Conservation (phyloP, 2,888 invertebrate genomes). For the Biston stratarius region DNA sequence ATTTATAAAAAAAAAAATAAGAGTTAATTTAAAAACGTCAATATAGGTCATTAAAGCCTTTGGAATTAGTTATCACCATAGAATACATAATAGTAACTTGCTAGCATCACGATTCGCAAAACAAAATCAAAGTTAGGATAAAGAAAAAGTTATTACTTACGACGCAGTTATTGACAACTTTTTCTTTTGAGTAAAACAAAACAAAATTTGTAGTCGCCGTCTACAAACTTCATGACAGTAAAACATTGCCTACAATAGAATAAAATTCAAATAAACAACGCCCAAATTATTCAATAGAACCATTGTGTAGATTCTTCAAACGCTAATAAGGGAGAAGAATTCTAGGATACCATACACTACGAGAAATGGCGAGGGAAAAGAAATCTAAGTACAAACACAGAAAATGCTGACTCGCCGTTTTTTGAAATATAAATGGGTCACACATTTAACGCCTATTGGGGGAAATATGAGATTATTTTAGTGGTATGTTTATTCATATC, state of each 20-base stretch:
- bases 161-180: neutral
- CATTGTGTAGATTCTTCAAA: slow-evolving; percentile 9
- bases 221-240: neutral
- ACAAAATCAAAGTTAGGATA: neutral
- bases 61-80: too few species aligned
- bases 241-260: slow-evolving; percentile 15
- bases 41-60: too few species aligned
- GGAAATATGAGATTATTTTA: too few species aligned
- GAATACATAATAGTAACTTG: too few species aligned
- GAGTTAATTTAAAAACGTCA: too few species aligned
- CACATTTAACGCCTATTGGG: neutral
- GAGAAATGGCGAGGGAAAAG: neutral
- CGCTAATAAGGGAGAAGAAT: slow-evolving; percentile 10
- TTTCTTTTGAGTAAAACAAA: neutral
- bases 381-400: too few species aligned
- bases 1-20: too few species aligned
- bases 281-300: slow-evolving; percentile 12
- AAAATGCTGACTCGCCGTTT: neutral
- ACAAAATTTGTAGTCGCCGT: slow-evolving; percentile 9
- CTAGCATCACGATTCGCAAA: neutral
- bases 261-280: slow-evolving; percentile 19
- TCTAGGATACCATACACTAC: slow-evolving; percentile 2
- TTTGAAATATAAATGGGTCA: neutral
- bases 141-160: neutral
- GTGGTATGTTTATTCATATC: too few species aligned